phyloP scores from a whole-genome alignment of 2,797 vertebrate species.

The Threskiornis aethiopicus region DNA sequence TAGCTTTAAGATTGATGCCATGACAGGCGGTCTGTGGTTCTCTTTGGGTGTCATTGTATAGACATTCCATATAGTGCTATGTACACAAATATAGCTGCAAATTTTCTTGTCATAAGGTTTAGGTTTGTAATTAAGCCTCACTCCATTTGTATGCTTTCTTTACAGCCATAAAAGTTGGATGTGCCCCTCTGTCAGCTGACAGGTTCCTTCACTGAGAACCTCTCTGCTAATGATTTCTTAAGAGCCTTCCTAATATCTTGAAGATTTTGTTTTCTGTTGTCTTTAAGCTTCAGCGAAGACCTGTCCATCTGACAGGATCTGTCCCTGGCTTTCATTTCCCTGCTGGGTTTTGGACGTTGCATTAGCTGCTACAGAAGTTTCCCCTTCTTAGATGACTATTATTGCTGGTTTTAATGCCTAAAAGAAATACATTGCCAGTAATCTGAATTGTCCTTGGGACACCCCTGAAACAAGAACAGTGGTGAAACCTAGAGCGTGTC shows the following conservation, averaged over 20 bases:
- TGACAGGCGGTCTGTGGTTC: not conserved
- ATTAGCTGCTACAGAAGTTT: not conserved
- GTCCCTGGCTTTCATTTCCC: not conserved
- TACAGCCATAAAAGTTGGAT: not conserved
- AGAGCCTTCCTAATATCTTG: not conserved
- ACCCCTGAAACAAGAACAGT: not conserved
- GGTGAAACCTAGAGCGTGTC: not conserved
- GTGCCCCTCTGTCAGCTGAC: not conserved
- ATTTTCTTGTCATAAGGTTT: not conserved
- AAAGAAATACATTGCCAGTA: not conserved
- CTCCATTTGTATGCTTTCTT: not conserved
- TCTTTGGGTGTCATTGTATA: not conserved
- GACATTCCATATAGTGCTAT: not conserved
- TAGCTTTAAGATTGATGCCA: not conserved
- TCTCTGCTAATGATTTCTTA: not conserved
- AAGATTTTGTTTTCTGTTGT: not conserved
- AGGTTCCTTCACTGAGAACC: not conserved
- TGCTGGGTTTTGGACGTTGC: not conserved
- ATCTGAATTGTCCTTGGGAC: not conserved
- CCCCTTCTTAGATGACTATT: not conserved
- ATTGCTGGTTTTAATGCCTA: not conserved
- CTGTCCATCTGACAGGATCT: not conserved
- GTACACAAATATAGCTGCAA: not conserved
- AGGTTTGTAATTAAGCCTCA: not conserved
- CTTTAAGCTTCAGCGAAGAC: not conserved